A percentile compares a stretch with the other conserved stretches of the same genome.
Conservation (phyloP, 2,113 vertebrate species). For the Coreoperca whiteheadi region DNA sequence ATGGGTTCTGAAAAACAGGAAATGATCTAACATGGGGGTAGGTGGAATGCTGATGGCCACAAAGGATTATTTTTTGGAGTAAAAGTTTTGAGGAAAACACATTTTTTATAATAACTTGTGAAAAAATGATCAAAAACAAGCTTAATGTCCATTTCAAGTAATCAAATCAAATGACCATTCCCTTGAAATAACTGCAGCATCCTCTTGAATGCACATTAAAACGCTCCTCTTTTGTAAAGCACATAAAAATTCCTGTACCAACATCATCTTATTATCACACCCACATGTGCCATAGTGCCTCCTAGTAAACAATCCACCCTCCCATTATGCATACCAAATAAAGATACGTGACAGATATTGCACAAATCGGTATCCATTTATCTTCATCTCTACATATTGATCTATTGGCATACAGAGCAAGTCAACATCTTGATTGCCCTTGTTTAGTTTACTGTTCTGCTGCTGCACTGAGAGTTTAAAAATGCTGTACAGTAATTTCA, state of each 20-base stretch:
- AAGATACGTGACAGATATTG: conserved; percentile 53
- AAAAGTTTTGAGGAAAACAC: background rate
- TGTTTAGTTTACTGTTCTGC: conserved; percentile 28
- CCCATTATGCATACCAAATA: conserved; percentile 40
- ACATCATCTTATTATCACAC: conserved; percentile 6
- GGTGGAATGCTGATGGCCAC: background rate
- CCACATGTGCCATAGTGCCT: conserved; percentile 13
- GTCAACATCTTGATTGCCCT: conserved; percentile 55
- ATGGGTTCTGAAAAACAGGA: background rate
- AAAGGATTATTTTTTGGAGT: conserved; percentile 7
- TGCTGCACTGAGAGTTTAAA: conserved; percentile 15
- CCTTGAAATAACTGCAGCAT: background rate
- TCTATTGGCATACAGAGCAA: conserved; percentile 26
- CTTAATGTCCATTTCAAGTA: background rate
- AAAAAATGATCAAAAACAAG: background rate
- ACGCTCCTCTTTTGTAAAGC: background rate
- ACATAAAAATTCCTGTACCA: background rate
- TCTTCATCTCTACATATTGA: conserved; percentile 63
- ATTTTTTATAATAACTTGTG: background rate
- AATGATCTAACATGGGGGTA: background rate
- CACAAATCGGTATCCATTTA: conserved; percentile 51
- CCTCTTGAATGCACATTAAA: conserved; percentile 3
- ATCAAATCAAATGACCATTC: background rate
- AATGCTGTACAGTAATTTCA: conserved; percentile 10
- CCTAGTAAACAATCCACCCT: conserved; percentile 5